phyloP scores from a whole-genome alignment of 30 jellyfish, hydroid and myxozoan species.

The Hydractinia echinata region DNA sequence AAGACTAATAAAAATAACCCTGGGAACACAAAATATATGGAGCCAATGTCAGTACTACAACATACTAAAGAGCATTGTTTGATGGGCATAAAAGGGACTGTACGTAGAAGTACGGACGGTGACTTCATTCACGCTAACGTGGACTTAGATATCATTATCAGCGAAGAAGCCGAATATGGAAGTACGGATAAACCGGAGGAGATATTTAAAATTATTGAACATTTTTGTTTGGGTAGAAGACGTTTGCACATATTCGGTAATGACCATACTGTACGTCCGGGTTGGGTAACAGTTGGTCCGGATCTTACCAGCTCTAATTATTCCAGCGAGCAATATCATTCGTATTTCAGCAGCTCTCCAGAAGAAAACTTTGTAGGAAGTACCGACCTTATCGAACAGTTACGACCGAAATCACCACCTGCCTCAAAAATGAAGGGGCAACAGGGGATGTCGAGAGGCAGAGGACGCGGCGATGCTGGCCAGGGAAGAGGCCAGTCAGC shows the following conservation, averaged over 20 bases:
- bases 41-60: conserved; percentile 83
- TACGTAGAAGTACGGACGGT: conserved; percentile 94
- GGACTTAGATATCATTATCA: conserved; percentile 92
- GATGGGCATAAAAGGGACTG: conserved; percentile 99
- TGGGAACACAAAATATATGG: conserved; percentile 94
- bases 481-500: conserved; percentile 56
- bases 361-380: conserved; percentile 87
- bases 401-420: conserved; percentile 99
- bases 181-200: conserved; percentile 92
- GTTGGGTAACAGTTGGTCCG: conserved; percentile 98
- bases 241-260: conserved; percentile 94
- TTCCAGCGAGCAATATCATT: conserved; percentile 64
- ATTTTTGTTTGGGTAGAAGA: conserved; percentile 94
- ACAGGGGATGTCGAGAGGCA: conserved; percentile 31
- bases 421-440: conserved; percentile 54
- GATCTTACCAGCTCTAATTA: conserved; percentile 88
- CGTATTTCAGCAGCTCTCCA: conserved; percentile 61
- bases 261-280: conserved; percentile 94
- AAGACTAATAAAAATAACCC: conserved; percentile 87
- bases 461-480: conserved; percentile 69
- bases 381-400: conserved; percentile 70
- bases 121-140: conserved; percentile 97
- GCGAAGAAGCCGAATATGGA: conserved; percentile 97
- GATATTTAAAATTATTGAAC: conserved; percentile 88
- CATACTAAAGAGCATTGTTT: conserved; percentile 98